Conservation (phyloP, 2,797 vertebrate species). For the Novumbra hubbsi region DNA sequence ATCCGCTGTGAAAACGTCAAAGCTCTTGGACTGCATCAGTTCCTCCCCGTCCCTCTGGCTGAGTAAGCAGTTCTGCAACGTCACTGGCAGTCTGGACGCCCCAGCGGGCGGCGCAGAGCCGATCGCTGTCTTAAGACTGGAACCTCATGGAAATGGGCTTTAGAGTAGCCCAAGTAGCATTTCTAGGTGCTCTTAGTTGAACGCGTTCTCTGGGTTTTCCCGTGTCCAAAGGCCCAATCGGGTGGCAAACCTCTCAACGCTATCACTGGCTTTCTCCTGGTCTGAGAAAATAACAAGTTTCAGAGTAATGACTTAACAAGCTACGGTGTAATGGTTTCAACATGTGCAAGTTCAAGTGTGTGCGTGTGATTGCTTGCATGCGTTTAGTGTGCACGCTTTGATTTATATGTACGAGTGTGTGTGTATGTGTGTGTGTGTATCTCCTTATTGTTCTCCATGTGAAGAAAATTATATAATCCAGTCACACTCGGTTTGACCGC, state of each 20-base stretch:
- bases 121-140: constrained; percentile 40
- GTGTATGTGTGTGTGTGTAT: constrained; percentile 16
- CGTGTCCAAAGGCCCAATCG: constrained; percentile 69
- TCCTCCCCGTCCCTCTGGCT: constrained; percentile 64
- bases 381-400: constrained; percentile 40
- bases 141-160: constrained; percentile 54
- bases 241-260: constrained; percentile 77
- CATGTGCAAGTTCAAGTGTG: constrained; percentile 65
- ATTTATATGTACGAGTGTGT: constrained; percentile 15
- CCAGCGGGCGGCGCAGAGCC: constrained; percentile 49
- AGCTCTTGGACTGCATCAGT: constrained; percentile 70
- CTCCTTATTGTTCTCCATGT: constrained; percentile 36
- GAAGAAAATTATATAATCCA: constrained; percentile 51
- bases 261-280: constrained; percentile 73
- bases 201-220: constrained; percentile 73
- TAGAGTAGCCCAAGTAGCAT: constrained; percentile 44
- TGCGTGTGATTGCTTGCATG: constrained; percentile 51
- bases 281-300: constrained; percentile 80
- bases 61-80: constrained; percentile 61
- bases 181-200: constrained; percentile 57
- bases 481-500: constrained; percentile 57
- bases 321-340: constrained; percentile 78
- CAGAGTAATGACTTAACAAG: constrained; percentile 80
- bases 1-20: constrained; percentile 74
- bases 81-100: constrained; percentile 65